These are phyloP conservation scores for Epiblema foenella DNA, from an alignment of 2,888 invertebrate genomes.

Conservation along the genomic window DNA sequence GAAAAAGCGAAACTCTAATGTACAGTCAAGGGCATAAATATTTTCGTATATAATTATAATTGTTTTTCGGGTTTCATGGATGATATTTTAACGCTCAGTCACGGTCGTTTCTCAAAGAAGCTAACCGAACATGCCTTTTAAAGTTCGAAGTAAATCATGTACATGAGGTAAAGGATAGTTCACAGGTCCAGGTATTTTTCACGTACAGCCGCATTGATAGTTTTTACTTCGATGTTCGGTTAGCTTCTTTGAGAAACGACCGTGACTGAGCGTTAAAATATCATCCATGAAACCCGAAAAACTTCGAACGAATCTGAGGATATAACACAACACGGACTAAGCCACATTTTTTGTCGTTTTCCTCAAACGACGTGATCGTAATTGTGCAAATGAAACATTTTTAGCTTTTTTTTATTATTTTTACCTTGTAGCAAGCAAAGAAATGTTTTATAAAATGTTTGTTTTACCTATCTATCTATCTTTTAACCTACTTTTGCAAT, in stretches of 20 bases:
- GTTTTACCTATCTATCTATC: too few relatives aligned
- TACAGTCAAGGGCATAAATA: too few relatives aligned
- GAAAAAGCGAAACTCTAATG: too few relatives aligned
- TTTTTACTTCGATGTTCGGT: not conserved
- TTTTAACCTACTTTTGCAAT: not conserved
- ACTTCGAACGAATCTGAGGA: not conserved
- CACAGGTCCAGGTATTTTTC: not conserved
- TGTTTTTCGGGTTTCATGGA: not conserved
- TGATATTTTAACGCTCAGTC: not conserved
- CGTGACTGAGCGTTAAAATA: not conserved
- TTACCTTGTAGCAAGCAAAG: too few relatives aligned
- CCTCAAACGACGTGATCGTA: not conserved
- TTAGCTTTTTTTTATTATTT: too few relatives aligned
- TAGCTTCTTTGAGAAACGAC: not conserved
- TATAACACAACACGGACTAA: not conserved
- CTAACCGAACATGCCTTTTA: not conserved
- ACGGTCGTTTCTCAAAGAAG: not conserved
- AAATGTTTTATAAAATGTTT: too few relatives aligned
- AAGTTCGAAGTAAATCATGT: not conserved
- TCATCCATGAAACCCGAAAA: not conserved
- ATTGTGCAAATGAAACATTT: slow-evolving; percentile 1
- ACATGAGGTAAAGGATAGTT: not conserved
- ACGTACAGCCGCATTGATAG: not conserved
- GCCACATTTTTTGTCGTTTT: not conserved
- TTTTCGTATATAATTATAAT: too few relatives aligned